Conservation (phyloP, 2,113 vertebrate species). For the Chiloscyllium plagiosum region DNA sequence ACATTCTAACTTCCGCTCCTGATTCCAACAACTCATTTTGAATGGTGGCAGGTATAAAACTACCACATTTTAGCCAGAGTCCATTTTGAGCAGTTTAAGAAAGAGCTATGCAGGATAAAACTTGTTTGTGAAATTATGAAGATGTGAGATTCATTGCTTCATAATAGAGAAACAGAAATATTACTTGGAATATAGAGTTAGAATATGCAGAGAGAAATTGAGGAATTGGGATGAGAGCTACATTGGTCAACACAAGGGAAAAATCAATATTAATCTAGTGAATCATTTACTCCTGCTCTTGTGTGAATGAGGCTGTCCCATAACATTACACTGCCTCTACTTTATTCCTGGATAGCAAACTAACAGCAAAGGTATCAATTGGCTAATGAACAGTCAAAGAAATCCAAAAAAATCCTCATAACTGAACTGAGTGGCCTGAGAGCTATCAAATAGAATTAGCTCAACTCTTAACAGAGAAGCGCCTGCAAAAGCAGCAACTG, state of each 20-base stretch:
- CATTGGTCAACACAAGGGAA: background rate
- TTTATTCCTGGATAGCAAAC: background rate
- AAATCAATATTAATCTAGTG: too few relatives aligned
- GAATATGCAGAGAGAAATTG: background rate
- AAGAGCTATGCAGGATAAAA: background rate
- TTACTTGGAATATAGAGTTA: background rate
- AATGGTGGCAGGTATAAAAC: background rate
- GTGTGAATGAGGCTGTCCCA: background rate
- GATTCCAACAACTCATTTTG: background rate
- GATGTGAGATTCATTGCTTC: background rate
- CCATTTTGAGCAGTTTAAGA: background rate
- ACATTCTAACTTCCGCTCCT: background rate
- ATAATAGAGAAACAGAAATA: background rate
- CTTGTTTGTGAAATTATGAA: background rate
- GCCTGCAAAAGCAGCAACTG: background rate
- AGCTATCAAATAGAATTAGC: background rate
- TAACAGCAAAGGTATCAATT: background rate
- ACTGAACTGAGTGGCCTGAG: background rate
- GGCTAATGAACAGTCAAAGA: background rate
- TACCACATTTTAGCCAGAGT: background rate
- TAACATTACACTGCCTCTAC: background rate
- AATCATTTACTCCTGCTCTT: background rate
- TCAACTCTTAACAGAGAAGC: background rate
- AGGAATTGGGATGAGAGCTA: background rate
- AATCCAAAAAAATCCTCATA: background rate